These are phyloP conservation scores for Gastracanthus pulcherrimus DNA, from an alignment of 2,888 invertebrate genomes.

Conservation along the genomic window DNA sequence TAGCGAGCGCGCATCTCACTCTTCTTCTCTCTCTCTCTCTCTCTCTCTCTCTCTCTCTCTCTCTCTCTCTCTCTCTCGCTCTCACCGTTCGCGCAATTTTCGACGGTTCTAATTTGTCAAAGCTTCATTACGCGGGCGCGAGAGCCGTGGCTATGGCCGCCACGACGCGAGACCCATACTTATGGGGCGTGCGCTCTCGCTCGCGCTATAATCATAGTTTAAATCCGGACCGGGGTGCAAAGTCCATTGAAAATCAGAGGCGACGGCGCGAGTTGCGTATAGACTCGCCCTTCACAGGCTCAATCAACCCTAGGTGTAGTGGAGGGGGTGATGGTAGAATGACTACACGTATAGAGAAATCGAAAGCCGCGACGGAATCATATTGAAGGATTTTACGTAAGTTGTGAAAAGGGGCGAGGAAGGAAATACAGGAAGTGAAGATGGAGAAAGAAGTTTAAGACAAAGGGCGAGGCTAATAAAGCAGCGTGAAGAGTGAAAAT, in stretches of 20 bases:
- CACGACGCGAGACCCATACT: slow-evolving; percentile 72
- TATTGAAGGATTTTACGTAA: too few relatives aligned
- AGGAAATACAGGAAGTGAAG: too few relatives aligned
- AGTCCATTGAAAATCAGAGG: slow-evolving; percentile 77
- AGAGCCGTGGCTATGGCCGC: neutral
- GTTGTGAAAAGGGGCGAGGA: too few relatives aligned
- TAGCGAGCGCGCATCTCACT: slow-evolving; percentile 39
- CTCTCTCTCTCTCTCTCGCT: neutral
- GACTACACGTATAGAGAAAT: slow-evolving; percentile 50
- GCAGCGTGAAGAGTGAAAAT: too few relatives aligned
- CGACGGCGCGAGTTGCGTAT: slow-evolving; percentile 65
- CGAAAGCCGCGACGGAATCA: too few relatives aligned
- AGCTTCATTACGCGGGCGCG: slow-evolving; percentile 75
- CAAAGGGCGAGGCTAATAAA: too few relatives aligned
- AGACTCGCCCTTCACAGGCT: slow-evolving; percentile 71
- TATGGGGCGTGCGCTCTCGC: slow-evolving; percentile 61
- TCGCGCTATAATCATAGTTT: slow-evolving; percentile 75
- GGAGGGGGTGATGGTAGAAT: slow-evolving; percentile 54
- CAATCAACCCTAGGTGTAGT: slow-evolving; percentile 58
- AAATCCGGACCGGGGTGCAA: slow-evolving; percentile 70
- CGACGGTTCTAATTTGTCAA: slow-evolving; percentile 76
- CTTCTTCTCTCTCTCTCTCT: neutral
- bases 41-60: neutral
- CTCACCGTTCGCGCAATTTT: slow-evolving; percentile 67
- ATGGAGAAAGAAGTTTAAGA: too few relatives aligned